Percentiles rank a stretch among this genome's conserved stretches.
Conservation (phyloP, 2,888 invertebrate genomes). For the Pollenia angustigena region DNA sequence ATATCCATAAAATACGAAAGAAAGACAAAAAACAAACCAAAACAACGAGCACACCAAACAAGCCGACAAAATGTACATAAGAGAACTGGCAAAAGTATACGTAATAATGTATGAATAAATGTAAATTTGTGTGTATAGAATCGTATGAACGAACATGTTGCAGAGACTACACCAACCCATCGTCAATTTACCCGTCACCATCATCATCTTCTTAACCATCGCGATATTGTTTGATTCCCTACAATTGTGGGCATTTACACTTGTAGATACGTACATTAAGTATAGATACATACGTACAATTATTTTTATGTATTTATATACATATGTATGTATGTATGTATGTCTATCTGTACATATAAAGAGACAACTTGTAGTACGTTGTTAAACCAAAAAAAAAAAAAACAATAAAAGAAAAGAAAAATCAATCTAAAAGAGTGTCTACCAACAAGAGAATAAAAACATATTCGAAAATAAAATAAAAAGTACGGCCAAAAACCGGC, state of each 20-base stretch:
- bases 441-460: constrained; percentile 44
- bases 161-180: constrained; percentile 66
- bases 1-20: constrained; percentile 34
- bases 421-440: constrained; percentile 41
- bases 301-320: background rate
- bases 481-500: constrained; percentile 66
- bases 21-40: constrained; percentile 58
- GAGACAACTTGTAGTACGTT: constrained; percentile 52
- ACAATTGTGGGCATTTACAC: constrained; percentile 52
- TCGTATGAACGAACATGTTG: constrained; percentile 17
- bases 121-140: constrained; percentile 4
- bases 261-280: background rate
- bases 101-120: constrained; percentile 34
- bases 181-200: constrained; percentile 56
- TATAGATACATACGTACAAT: background rate
- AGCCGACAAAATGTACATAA: constrained; percentile 52
- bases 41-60: constrained; percentile 41
- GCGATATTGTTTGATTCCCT: constrained; percentile 52
- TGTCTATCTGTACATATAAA: constrained; percentile 9
- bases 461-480: constrained; percentile 49
- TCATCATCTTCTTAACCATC: constrained; percentile 45
- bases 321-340: background rate
- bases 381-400: constrained; percentile 30
- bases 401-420: constrained; percentile 45
- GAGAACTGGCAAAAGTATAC: constrained; percentile 62